A percentile compares a stretch with the other conserved stretches of the same genome.
Evolutionary conservation across 2,797 vertebrate genomes (phyloP).

Genomic region (Xenopus petersii): DNA sequence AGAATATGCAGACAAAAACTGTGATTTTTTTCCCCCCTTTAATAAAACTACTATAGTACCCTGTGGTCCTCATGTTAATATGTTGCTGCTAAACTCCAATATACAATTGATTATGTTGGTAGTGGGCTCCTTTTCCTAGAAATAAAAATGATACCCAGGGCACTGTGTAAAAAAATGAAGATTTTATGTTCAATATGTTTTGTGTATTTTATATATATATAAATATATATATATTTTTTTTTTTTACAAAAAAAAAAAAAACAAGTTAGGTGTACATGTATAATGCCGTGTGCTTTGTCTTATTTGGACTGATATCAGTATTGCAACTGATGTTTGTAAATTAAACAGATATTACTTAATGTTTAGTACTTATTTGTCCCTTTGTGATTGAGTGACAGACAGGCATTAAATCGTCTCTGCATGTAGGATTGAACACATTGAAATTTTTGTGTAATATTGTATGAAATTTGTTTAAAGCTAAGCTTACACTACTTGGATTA

Average conservation of each 20-base stretch:
- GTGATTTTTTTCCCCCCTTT: constrained; percentile 87
- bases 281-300: constrained; percentile 86
- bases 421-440: no score
- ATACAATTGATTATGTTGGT: constrained; percentile 82
- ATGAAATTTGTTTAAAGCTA: no score
- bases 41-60: constrained; percentile 92
- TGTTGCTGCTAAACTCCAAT: constrained; percentile 94
- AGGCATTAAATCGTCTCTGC: no score
- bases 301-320: constrained; percentile 93
- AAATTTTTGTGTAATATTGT: no score
- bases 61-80: constrained; percentile 88
- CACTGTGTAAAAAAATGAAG: constrained; percentile 82
- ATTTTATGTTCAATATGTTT: constrained; percentile 68
- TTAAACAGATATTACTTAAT: constrained; percentile 97
- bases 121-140: constrained; percentile 81
- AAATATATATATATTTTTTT: constrained; percentile 27
- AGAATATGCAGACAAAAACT: constrained; percentile 66
- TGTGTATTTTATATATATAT: constrained; percentile 50
- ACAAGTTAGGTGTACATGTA: constrained; percentile 69
- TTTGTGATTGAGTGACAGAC: no score
- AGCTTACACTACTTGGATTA: no score
- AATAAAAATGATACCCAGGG: constrained; percentile 64
- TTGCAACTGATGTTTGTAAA: constrained; percentile 93
- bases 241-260: constrained; percentile 54
- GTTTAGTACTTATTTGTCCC: constrained; percentile 63